Base-by-base conservation (phyloP, 2,113 vertebrate species). In the Leptobrachium ailaonicum region DNA sequence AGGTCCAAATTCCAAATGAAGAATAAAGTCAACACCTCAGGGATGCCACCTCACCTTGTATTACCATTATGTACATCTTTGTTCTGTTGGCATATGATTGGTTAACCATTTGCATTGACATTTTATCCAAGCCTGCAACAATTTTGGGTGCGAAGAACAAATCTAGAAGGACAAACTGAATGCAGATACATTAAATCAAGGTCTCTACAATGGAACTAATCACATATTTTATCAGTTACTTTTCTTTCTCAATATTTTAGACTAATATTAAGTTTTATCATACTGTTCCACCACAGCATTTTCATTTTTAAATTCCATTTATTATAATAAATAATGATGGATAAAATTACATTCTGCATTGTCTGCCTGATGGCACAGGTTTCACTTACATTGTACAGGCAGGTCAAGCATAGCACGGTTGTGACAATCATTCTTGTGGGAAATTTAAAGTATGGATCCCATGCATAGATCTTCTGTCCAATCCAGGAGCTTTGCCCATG, bases 371-470 rank as follows among this genome's bases (percentile, higher is more conserved):
- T 50, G 47, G 2, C 2, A 68, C 13, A 68, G 2, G 10, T 60
- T 60, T 40, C 2, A 20, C 79, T 50, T 81, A 81, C 79, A 81
- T 81, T 81, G 6, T 81, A 81, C 66, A 81, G 41, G 14, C 79
- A 81, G 43, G 60, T 81, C 5, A 75, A 56, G 12, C 79, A 69
- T 5, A 81, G 72, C 71, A 81, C 71, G 4, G 20, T 64, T 42
- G 79, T 81, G 41, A 81, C 79, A 41, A 81, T 81, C 53, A 81
- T 81, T 64, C 79, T 81, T 42, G 79, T 81, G 4, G 79, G 79
- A 42, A 81, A 81, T 7, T 81, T 81, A 70, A 81, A 81, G 67
- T 69, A 41, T 41, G 41, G 44, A 50, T 81, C 79, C 64, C 47
- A 81, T 5, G 20, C 13, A 40, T 81, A 81, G 9, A 81, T 81